Conservation (phyloP, 2,888 invertebrate genomes). For the Xanthia togata region DNA sequence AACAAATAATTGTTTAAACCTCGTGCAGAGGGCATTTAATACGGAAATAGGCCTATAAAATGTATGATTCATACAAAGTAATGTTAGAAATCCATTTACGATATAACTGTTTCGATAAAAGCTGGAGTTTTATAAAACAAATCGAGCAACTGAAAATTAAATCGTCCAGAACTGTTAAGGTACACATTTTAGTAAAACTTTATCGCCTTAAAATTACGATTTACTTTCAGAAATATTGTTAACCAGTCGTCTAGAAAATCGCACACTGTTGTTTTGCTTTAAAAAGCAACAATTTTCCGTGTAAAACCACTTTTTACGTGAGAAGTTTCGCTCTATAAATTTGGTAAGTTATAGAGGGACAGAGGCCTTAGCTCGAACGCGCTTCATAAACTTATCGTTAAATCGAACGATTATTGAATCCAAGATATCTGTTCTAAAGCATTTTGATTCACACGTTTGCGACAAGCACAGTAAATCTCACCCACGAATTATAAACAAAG, state of each 20-base stretch:
- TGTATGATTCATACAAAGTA: constrained; percentile 40
- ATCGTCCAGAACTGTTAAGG: constrained; percentile 41
- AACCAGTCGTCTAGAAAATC: background rate
- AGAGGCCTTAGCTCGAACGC: background rate
- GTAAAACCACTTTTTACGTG: constrained; percentile 2
- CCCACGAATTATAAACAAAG: no score
- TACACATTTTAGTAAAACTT: constrained; percentile 31
- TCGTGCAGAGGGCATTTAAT: constrained; percentile 60
- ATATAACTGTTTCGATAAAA: constrained; percentile 7
- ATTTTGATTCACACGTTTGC: background rate
- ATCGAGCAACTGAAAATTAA: constrained; percentile 8
- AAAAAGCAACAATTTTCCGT: background rate
- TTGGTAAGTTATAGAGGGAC: constrained; percentile 12
- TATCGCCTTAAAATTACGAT: constrained; percentile 12
- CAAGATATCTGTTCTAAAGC: no score
- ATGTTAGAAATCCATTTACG: constrained; percentile 31
- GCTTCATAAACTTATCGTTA: no score
- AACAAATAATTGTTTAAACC: constrained; percentile 75
- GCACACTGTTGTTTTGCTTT: background rate
- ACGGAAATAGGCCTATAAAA: constrained; percentile 44
- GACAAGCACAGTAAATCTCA: background rate
- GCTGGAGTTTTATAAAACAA: constrained; percentile 5
- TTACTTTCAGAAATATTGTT: background rate
- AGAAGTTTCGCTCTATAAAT: constrained; percentile 15
- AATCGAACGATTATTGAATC: background rate